A percentile compares a stretch with the other conserved stretches of the same genome.
phyloP scores from a whole-genome alignment of 2,113 vertebrate genomes.

The Poecilia latipinna region DNA sequence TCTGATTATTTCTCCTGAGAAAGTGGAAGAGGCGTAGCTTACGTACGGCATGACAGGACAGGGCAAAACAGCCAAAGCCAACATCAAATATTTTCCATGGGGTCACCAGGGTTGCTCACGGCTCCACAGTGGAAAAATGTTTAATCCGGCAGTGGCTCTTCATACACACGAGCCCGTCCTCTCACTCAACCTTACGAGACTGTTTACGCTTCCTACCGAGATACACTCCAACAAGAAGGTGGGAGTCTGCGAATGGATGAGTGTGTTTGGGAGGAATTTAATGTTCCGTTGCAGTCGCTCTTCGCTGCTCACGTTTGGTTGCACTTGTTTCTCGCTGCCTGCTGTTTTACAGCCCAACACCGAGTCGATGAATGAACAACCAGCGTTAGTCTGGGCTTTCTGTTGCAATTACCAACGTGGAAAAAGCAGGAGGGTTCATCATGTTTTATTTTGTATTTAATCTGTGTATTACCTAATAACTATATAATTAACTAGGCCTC shows the following conservation, averaged over 20 bases:
- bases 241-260: neutral
- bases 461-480: too few relatives aligned
- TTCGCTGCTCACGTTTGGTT: conserved; percentile 17
- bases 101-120: neutral
- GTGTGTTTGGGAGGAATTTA: neutral
- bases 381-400: conserved; percentile 5
- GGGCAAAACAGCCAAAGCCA: neutral
- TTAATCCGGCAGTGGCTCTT: conserved; percentile 22
- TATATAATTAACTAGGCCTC: too few relatives aligned
- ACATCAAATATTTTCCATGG: conserved; percentile 3
- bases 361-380: conserved; percentile 11
- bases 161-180: conserved; percentile 19
- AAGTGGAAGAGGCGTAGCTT: neutral
- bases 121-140: conserved; percentile 6
- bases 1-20: neutral
- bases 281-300: conserved; percentile 12
- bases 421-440: conserved; percentile 11
- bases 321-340: neutral
- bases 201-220: conserved; percentile 41
- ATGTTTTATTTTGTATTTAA: neutral
- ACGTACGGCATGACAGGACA: neutral
- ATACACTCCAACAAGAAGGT: conserved; percentile 36
- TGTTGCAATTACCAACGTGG: neutral
- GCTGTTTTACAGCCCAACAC: conserved; percentile 8
- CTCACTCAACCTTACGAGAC: conserved; percentile 40